These are phyloP conservation scores for Enteromius afrohamiltoni DNA, from an alignment of 2,797 vertebrate genomes.

Conservation along the genomic window DNA sequence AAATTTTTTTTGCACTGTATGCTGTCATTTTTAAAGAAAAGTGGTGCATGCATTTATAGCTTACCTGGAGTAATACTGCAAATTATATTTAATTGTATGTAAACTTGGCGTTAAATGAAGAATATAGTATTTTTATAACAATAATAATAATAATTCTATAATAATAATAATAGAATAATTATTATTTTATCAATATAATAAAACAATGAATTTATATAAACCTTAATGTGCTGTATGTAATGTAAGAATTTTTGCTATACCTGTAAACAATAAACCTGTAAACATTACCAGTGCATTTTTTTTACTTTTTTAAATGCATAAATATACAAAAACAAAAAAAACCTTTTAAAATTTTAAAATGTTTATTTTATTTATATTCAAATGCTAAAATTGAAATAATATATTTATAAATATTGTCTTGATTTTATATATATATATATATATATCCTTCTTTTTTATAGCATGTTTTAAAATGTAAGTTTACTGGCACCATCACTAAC, in stretches of 20 bases:
- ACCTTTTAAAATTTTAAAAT: too few species aligned
- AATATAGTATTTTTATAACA: not conserved
- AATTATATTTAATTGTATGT: not conserved
- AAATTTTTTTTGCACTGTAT: not conserved
- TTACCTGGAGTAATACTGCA: not conserved
- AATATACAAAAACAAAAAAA: not conserved
- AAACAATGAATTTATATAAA: not conserved
- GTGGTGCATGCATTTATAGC: not conserved
- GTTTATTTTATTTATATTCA: too few species aligned
- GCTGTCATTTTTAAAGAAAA: not conserved
- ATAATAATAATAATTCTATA: not conserved
- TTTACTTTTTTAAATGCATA: not conserved
- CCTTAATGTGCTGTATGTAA: too few species aligned
- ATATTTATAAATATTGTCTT: not conserved
- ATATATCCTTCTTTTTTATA: not conserved
- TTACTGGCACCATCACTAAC: too few species aligned
- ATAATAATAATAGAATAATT: not conserved
- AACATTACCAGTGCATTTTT: not conserved
- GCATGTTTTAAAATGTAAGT: too few species aligned
- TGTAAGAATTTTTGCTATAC: too few species aligned
- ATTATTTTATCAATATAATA: not conserved
- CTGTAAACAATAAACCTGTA: not conserved
- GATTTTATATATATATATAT: not conserved
- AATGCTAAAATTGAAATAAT: not conserved
- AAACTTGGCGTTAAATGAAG: not conserved